phyloP scores from a whole-genome alignment of 2,113 vertebrate species.

The Ammospiza nelsoni region DNA sequence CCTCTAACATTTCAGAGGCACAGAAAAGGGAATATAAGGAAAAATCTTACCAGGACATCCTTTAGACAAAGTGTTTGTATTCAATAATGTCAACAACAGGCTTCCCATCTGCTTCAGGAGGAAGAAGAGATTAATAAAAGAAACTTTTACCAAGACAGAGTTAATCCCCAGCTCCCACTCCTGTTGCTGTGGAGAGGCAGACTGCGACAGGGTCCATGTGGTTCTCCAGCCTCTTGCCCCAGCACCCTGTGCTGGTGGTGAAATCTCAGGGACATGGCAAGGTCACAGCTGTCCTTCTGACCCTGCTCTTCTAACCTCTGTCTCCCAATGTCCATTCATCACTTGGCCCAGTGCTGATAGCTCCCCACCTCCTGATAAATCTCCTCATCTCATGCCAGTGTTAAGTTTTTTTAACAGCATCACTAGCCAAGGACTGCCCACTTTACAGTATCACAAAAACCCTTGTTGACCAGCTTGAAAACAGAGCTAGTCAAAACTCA shows the following conservation, averaged over 20 bases:
- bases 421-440: not conserved
- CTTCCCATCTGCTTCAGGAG: not conserved
- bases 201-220: not conserved
- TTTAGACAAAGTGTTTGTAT: not conserved
- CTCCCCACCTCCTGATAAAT: rapidly evolving
- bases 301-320: not conserved
- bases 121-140: not conserved
- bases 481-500: not conserved
- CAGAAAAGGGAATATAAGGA: not conserved
- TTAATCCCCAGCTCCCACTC: not conserved
- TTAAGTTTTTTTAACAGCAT: not conserved
- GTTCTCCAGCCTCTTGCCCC: rapidly evolving
- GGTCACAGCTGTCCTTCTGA: not conserved
- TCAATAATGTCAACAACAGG: not conserved
- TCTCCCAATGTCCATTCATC: not conserved
- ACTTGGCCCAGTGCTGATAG: not conserved
- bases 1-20: not conserved
- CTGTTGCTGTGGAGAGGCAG: not conserved
- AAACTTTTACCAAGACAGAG: not conserved
- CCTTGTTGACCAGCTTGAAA: not conserved
- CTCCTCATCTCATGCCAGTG: not conserved
- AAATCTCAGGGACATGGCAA: not conserved
- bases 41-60: not conserved
- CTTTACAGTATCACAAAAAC: not conserved
- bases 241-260: not conserved